Percentiles rank a stretch among this genome's conserved stretches.
Evolutionary conservation across 2,113 vertebrate species (phyloP).

Genomic region (Callipepla squamata): DNA sequence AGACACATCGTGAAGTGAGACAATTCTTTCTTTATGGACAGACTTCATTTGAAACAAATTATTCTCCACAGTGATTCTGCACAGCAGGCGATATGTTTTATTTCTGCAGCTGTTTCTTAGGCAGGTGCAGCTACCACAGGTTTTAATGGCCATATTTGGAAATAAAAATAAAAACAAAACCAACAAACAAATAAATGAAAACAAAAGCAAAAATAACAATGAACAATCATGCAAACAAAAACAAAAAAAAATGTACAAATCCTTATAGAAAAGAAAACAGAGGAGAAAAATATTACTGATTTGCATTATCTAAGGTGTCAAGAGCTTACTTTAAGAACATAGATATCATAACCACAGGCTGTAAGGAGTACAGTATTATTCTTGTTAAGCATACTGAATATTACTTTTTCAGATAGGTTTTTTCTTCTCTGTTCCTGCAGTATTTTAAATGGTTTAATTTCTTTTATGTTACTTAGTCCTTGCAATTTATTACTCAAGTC

Average conservation of each 20-base stretch:
- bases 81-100: not conserved
- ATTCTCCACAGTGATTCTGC: not conserved
- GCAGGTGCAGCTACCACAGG: not conserved
- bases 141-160: constrained; percentile 12
- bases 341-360: not conserved
- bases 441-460: not conserved
- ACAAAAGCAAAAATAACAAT: not conserved
- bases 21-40: not conserved
- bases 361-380: not conserved
- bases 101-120: not conserved
- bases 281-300: not conserved
- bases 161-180: not conserved
- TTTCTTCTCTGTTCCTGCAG: not conserved
- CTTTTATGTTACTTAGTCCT: not conserved
- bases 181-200: not conserved
- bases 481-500: not conserved
- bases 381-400: not conserved
- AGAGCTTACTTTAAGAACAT: not conserved
- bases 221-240: not conserved
- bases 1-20: not conserved
- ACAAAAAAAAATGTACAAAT: not conserved
- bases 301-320: not conserved
- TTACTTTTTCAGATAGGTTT: not conserved
- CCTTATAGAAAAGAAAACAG: not conserved
- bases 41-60: not conserved